Percentiles rank a stretch among this genome's conserved stretches.
Conservation (phyloP, 2,888 invertebrate genomes). For the Apotomis betuletana region DNA sequence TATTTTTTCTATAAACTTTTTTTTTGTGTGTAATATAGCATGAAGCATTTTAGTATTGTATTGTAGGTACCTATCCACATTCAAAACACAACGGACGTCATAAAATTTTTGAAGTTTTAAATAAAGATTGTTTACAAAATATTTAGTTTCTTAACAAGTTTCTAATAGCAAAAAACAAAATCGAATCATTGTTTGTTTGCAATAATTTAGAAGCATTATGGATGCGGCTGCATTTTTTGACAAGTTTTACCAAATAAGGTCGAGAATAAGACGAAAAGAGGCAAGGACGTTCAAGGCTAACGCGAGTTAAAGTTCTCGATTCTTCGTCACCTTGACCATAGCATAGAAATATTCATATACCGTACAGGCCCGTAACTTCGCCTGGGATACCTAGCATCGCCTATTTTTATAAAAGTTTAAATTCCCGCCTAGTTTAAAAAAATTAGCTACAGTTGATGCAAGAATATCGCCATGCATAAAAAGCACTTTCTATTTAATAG, state of each 20-base stretch:
- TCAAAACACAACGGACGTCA: background rate
- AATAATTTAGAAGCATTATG: constrained; percentile 25
- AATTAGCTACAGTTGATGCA: no score
- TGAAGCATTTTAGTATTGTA: no score
- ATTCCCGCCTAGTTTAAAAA: no score
- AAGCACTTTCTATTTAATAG: no score
- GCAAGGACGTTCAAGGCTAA: constrained; percentile 36
- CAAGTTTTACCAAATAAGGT: constrained; percentile 25
- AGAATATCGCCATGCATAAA: no score
- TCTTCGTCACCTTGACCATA: constrained; percentile 4
- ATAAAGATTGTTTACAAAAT: constrained; percentile 3
- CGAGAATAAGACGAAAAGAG: constrained; percentile 4
- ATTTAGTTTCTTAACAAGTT: background rate
- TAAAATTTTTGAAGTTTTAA: background rate
- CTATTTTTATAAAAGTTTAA: no score
- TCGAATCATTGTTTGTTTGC: background rate
- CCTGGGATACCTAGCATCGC: no score
- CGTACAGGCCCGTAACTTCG: no score
- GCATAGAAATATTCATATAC: background rate
- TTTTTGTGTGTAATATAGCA: no score
- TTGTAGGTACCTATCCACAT: no score
- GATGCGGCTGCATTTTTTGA: constrained; percentile 12
- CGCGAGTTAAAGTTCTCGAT: constrained; percentile 16
- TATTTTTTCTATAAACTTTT: no score
- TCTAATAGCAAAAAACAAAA: background rate